Base-by-base conservation (phyloP, 2,113 vertebrate genomes). In the Cariama cristata region DNA sequence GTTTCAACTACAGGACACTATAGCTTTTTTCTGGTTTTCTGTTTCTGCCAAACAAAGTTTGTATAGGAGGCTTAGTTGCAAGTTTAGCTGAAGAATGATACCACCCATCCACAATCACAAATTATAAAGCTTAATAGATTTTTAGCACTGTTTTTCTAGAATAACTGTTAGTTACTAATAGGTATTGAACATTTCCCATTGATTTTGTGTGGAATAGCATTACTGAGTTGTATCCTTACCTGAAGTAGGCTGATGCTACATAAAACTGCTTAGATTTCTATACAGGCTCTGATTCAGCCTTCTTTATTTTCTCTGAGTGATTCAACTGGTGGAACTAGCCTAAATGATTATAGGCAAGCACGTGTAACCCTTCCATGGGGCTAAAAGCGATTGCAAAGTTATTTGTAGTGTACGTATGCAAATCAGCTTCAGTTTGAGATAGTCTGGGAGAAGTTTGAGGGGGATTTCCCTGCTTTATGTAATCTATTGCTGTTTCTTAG, bases 391-490 rank as follows among this genome's bases (percentile, higher is more conserved):
- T 44, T 62, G 80, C 38, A 59, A 88, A 93, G n/a, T 74, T 83
- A 92, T 94, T 91, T 90, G 35, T 59, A 85, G 50, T 55, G 58
- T 14, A 42, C 15, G 11, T 28, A 88, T 73, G 94, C 90, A 96
- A 95, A 96, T 62, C 64, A 86, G 14, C 71, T 85, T 89, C 50
- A 71, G 77, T 90, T 88, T 60, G 77, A 95, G 76, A 88, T 72
- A 87, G 63, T 45, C 44, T 76, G 40, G 27, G 40, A 95, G 83
- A 94, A 86, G 24, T 84, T 33, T 71, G 73, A 90, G 53, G 95
- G 92, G 94, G 49, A 96, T 95, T 97, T 95, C 93, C 97, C 94
- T 72, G 77, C 76, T 87, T 93, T 93, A 93, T 94, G 86, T 90
- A 96, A 91, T 85, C 76, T 60, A 12, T 35, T 91, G 62, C 63